Base-by-base conservation (phyloP, 1,140 invertebrate species). In the Latrodectus geometricus region DNA sequence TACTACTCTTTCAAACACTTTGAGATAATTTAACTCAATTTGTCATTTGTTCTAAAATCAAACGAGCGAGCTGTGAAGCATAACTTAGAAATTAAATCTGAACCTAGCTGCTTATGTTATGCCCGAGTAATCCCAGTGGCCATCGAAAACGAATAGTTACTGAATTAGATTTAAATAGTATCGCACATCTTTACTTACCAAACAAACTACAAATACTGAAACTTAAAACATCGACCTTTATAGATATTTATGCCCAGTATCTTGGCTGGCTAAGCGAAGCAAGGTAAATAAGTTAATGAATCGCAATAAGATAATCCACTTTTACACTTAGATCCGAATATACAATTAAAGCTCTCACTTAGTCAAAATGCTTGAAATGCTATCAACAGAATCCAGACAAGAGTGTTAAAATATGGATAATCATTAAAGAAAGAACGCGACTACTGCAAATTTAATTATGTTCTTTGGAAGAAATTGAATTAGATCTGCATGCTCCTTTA, bases 391-490 rank as follows among this genome's bases (percentile, higher is more conserved):
- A 73, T 76, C 73, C 73, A 23, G 50, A 75, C 17, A 17, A 52
- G 23, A 14, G 74, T 72, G 54, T 21, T 86, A 77, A 86, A 86
- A 70, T 70, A 86, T 86, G 49, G 66, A 77, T 86, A 78, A 86
- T 70, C 74, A 85, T 77, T 78, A 61, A 61, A 86, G 83, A 77
- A 86, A 86, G 74, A 61, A 69, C 66, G 49, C 48, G 61, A 35
- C 17, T 17, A 50, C 21, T 72, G 17, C 12, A 86, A 86, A 86
- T 86, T 68, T 56, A 86, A 86, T 86, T 86, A 86, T 56, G 49
- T 86, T 70, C 75, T 81, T 70, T 75, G 73, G 56, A 61, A 70
- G 76, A 86, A 86, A 86, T 86, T 69, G 75, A 86, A 86, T 86
- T 84, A 84, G 23, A 74, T 82, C 48, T 65, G 20, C 80, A 76